Evolutionary conservation across 2,113 vertebrate species (phyloP).

Genomic region (Chionomys nivalis): DNA sequence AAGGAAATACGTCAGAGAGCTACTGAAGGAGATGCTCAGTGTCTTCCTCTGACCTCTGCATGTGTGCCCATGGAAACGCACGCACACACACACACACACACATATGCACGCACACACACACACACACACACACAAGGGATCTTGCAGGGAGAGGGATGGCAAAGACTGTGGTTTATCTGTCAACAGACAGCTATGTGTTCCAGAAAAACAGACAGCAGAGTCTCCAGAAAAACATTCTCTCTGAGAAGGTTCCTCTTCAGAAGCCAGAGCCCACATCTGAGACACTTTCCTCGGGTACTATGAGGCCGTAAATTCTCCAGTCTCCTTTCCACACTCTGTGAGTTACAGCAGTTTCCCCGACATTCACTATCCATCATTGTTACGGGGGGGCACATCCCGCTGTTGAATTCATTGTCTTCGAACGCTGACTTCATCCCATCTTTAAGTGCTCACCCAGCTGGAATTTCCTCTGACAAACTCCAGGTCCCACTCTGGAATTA

Average conservation of each 20-base stretch:
- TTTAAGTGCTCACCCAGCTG: constrained; percentile 1
- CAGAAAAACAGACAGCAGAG: no score
- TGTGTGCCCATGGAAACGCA: neutral
- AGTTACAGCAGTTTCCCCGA: neutral
- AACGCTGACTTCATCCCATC: neutral
- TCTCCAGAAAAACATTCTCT: neutral
- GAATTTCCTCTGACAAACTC: constrained; percentile 57
- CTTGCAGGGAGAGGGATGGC: neutral
- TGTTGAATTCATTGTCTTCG: constrained; percentile 33
- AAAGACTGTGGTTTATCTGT: neutral
- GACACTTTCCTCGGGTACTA: neutral
- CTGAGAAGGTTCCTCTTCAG: constrained; percentile 35
- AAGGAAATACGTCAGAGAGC: neutral
- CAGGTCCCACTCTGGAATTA: neutral
- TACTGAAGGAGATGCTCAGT: neutral
- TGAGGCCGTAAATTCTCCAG: neutral
- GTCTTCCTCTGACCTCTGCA: neutral
- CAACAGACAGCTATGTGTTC: no score
- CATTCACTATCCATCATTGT: constrained; percentile 54
- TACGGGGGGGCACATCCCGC: constrained; percentile 20
- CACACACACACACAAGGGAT: neutral
- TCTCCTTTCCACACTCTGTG: neutral
- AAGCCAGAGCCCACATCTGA: neutral
- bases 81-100: no score
- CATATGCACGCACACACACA: neutral